Base-by-base conservation (phyloP, 2,113 vertebrate genomes). In the Macheiramphus alcinus region DNA sequence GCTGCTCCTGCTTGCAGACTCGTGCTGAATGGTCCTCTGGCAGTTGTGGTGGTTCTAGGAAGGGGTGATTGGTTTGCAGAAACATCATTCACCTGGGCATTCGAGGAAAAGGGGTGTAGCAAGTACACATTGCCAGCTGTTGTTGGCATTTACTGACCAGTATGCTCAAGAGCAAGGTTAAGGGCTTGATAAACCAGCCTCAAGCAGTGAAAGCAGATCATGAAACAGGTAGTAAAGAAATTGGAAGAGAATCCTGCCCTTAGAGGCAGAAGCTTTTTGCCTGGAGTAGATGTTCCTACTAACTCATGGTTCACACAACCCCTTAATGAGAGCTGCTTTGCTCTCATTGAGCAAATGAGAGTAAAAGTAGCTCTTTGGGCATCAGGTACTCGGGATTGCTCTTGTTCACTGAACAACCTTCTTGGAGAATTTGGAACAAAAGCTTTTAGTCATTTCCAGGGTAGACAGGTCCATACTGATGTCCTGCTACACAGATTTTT, bases 121-220 rank as follows among this genome's bases (percentile, higher is more conserved):
- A 56, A 10, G 9, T 40, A 11, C 61, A 12, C 3, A 1, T 26
- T 32, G 58, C 16, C 59, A 1, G 0, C 47, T 0, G 0, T 1
- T 27, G 16, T 6, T 53, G 27, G 16, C 19, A 2, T 23, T 61
- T 43, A 25, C 12, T 42, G 55, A 27, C n/a, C 25, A 26, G 21
- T 16, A 7, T 29, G 47, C 47, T 48, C 0, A 0, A n/a, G 31
- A 53, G 47, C 10, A 7, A 29, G 61, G 26, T 48, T 12, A 34
- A 34, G 59, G 38, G 23, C 50, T 81, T 70, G 81, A 31, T 56
- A 38, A 67, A 62, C 27, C 16, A 58, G 50, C 25, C 25, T 32
- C 27, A 38, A 13, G 38, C 43, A 16, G 7, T 5, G 11, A 81
- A 27, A 86, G 19, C n/a, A 32, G n/a, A 16, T 50, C 6, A 8